Evolutionary conservation across 1,140 invertebrate genomes (phyloP), one percentile per base, ranked within the genome.

Genomic region (Drosophila serrata): DNA sequence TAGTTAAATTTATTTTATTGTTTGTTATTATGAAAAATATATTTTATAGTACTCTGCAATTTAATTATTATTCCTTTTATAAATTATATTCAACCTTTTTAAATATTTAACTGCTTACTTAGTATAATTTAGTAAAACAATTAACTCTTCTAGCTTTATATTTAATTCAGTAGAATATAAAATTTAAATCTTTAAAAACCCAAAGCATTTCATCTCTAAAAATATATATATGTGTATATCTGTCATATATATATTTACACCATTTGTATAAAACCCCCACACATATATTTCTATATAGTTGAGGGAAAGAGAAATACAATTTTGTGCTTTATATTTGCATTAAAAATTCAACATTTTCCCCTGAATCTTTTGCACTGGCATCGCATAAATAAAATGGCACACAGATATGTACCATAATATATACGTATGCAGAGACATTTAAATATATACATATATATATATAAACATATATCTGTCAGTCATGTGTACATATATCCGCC

Each of bases 331-430:
- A 72, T 58, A 48, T 72, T 72, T 72, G 65, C 67, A 72, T 72
- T 72, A 49, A 72, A 72, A 72, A 58, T 57, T 42, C 46, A 76
- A 76, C 55, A 53, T 55, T 48, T 57, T 43, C 43, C 42, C 24
- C 55, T 43, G 69, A 62, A 64, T 35, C 43, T 58, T 82, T 79
- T 63, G 43, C 64, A 64, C 60, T 67, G 64, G 55, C 55, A 59
- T 68, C 67, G 62, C 67, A 65, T 74, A 85, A 67, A 87, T 87
- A 79, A 79, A 84, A 56, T 59, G 61, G 22, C 56, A 64, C 56
- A 63, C 77, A 60, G 17, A 58, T 35, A 75, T 29, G 27, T 46
- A 61, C 19, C 15, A 49, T 43, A 60, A 73, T 62, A 72, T 17
- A 60, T 64, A 58, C 39, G 29, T 45, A 39, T 51, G n/a, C 39